Percentiles rank a stretch among this genome's conserved stretches.
phyloP scores from a whole-genome alignment of 2,888 invertebrate species.

The Psococerastis gibbosa region DNA sequence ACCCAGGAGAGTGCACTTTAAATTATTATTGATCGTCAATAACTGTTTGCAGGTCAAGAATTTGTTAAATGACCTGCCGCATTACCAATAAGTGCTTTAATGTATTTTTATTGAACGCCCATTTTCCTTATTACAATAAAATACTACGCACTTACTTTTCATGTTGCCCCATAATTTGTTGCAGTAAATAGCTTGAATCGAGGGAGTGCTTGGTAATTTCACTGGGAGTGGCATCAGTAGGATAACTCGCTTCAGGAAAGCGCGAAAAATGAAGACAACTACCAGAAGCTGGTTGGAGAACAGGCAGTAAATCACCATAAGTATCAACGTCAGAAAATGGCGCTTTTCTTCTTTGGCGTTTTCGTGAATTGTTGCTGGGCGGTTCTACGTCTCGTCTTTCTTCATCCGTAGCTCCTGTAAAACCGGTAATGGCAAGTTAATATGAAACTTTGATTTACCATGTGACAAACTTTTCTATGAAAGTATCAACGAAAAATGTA shows the following conservation, averaged over 20 bases:
- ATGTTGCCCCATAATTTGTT: conserved; percentile 38
- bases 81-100: too few relatives aligned
- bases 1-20: too few relatives aligned
- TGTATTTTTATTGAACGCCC: background rate
- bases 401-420: conserved; percentile 30
- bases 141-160: conserved; percentile 32
- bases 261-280: conserved; percentile 60
- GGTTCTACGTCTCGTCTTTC: conserved; percentile 16
- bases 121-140: conserved; percentile 1
- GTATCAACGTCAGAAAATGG: conserved; percentile 22
- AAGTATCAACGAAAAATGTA: too few relatives aligned
- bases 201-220: conserved; percentile 75
- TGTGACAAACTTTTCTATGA: too few relatives aligned
- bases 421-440: too few relatives aligned
- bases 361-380: conserved; percentile 12
- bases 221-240: conserved; percentile 55
- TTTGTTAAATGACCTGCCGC: too few relatives aligned
- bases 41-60: too few relatives aligned
- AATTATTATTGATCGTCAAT: too few relatives aligned
- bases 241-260: conserved; percentile 57
- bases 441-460: too few relatives aligned
- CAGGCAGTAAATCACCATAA: conserved; percentile 45
- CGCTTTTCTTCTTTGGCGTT: conserved; percentile 24
- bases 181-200: conserved; percentile 55
- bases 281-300: conserved; percentile 60